phyloP scores from a whole-genome alignment of 2,888 invertebrate species.

The Calephelis perditalis region DNA sequence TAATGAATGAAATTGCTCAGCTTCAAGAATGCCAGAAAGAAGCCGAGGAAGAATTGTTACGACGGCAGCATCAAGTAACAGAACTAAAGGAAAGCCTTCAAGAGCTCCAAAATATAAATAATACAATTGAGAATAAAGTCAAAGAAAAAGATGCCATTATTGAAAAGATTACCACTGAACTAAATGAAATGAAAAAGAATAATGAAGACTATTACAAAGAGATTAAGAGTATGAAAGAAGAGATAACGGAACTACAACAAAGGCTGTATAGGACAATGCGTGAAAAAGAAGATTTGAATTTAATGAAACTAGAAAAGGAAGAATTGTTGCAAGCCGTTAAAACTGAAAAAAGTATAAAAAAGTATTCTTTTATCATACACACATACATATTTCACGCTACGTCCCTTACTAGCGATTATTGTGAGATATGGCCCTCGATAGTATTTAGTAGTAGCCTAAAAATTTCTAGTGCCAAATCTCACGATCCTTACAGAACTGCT shows the following conservation, averaged over 20 bases:
- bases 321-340: constrained; percentile 45
- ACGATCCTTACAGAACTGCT: too few species aligned
- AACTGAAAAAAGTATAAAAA: constrained; percentile 47
- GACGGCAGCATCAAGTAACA: constrained; percentile 41
- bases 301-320: constrained; percentile 49
- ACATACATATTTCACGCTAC: too few species aligned
- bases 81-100: constrained; percentile 28
- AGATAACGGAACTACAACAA: constrained; percentile 36
- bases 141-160: constrained; percentile 42
- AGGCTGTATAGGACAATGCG: constrained; percentile 35
- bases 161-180: constrained; percentile 40
- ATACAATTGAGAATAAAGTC: constrained; percentile 33
- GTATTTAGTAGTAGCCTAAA: too few species aligned
- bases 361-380: constrained; percentile 32
- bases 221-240: constrained; percentile 32
- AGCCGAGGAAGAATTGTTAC: constrained; percentile 45
- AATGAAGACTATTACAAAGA: constrained; percentile 39
- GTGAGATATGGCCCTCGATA: too few species aligned
- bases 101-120: constrained; percentile 4
- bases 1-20: constrained; percentile 43
- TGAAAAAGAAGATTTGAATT: constrained; percentile 37
- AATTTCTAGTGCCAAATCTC: too few species aligned
- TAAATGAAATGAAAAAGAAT: constrained; percentile 39
- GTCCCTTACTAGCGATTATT: too few species aligned
- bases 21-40: constrained; percentile 48